Evolutionary conservation across 2,113 vertebrate genomes (phyloP).

Genomic region (Aphelocoma coerulescens): DNA sequence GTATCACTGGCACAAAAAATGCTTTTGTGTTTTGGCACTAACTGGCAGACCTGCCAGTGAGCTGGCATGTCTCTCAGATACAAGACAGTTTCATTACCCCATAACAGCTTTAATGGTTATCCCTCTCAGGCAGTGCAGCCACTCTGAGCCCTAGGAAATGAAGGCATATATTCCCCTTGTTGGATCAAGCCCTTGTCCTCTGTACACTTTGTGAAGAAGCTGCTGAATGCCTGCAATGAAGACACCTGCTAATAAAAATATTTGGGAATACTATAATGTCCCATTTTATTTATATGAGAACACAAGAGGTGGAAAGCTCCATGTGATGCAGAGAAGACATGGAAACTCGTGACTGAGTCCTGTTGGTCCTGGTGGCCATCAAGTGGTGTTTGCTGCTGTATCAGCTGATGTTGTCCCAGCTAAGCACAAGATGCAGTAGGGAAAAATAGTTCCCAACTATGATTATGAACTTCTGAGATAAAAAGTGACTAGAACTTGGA

Average conservation of each 20-base stretch:
- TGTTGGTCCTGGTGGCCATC: fast-evolving
- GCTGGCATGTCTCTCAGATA: neutral
- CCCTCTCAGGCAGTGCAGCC: neutral
- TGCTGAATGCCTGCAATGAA: neutral
- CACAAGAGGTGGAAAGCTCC: neutral
- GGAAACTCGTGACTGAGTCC: neutral
- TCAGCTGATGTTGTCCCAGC: too few relatives aligned
- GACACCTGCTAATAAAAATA: neutral
- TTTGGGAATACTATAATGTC: neutral
- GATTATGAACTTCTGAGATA: neutral
- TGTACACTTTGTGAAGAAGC: neutral
- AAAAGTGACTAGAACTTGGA: neutral
- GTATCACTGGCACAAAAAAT: neutral
- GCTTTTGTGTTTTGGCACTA: neutral
- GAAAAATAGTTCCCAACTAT: neutral
- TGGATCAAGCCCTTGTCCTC: neutral
- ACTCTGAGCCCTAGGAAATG: neutral
- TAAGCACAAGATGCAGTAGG: neutral
- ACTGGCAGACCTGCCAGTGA: neutral
- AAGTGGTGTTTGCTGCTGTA: neutral
- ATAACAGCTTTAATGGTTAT: neutral
- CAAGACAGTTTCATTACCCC: neutral
- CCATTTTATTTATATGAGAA: neutral
- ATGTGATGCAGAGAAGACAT: neutral
- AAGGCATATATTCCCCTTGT: neutral